These are phyloP conservation scores for Leptinotarsa peninsularis DNA, from an alignment of 2,888 invertebrate species.

Conservation along the genomic window DNA sequence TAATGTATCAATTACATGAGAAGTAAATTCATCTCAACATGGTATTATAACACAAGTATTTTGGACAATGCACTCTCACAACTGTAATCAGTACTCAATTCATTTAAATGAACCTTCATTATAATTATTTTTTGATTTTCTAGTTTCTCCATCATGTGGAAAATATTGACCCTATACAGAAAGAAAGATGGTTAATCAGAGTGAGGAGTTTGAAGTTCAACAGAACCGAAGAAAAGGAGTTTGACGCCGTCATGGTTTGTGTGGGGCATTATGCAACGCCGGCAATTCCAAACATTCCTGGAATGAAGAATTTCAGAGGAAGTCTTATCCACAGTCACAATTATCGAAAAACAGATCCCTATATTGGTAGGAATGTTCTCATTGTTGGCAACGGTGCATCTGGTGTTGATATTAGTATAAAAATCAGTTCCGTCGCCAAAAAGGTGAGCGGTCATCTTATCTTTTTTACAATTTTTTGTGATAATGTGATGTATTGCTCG, in stretches of 20 bases:
- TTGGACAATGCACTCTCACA: no score
- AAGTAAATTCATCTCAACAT: no score
- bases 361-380: constrained; percentile 75
- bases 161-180: constrained; percentile 63
- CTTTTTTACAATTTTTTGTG: no score
- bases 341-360: constrained; percentile 80
- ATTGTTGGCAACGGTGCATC: constrained; percentile 89
- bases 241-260: constrained; percentile 83
- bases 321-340: constrained; percentile 80
- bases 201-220: constrained; percentile 69
- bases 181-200: constrained; percentile 73
- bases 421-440: constrained; percentile 72
- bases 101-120: neutral
- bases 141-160: constrained; percentile 57
- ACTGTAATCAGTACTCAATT: neutral
- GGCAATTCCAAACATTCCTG: constrained; percentile 74
- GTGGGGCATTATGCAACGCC: constrained; percentile 88
- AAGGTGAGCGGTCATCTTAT: constrained; percentile 60
- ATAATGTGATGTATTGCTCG: no score
- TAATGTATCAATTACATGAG: no score
- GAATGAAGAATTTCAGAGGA: constrained; percentile 74
- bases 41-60: no score
- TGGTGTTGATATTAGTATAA: constrained; percentile 79
- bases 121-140: constrained; percentile 37
- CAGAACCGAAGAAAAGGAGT: constrained; percentile 68